Evolutionary conservation across 2,888 invertebrate species (phyloP).

Genomic region (Entomobrya proxima): DNA sequence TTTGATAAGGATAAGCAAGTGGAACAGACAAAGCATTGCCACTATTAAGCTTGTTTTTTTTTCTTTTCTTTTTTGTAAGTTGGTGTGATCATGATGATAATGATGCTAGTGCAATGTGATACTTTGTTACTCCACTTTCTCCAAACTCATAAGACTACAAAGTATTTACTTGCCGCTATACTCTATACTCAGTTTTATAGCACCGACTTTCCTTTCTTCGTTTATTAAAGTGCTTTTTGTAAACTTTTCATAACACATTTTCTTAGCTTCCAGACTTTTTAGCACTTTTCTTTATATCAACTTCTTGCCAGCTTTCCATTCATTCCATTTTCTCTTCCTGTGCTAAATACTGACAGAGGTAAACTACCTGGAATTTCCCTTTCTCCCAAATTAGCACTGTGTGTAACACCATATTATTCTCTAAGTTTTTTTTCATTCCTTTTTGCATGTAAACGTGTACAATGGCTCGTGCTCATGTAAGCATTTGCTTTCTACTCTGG

Average conservation of each 20-base stretch:
- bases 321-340: neutral
- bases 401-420: neutral
- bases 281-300: neutral
- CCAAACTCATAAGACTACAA: too few species aligned
- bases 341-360: constrained; percentile 15
- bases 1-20: neutral
- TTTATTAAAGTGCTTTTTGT: neutral
- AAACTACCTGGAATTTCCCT: constrained; percentile 35
- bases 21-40: neutral
- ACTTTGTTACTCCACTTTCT: neutral
- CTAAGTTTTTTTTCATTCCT: neutral
- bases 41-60: constrained; percentile 6
- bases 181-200: neutral
- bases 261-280: neutral
- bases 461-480: neutral
- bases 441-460: neutral
- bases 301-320: neutral
- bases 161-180: neutral
- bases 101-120: constrained; percentile 11
- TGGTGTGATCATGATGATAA: constrained; percentile 3
- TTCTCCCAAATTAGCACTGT: constrained; percentile 25
- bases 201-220: neutral
- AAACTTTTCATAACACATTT: neutral
- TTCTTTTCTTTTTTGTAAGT: too few species aligned
- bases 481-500: too few species aligned